A percentile compares a stretch with the other conserved stretches of the same genome.
Conservation (phyloP, 1,140 invertebrate species). For the Drosophila murphyi region DNA sequence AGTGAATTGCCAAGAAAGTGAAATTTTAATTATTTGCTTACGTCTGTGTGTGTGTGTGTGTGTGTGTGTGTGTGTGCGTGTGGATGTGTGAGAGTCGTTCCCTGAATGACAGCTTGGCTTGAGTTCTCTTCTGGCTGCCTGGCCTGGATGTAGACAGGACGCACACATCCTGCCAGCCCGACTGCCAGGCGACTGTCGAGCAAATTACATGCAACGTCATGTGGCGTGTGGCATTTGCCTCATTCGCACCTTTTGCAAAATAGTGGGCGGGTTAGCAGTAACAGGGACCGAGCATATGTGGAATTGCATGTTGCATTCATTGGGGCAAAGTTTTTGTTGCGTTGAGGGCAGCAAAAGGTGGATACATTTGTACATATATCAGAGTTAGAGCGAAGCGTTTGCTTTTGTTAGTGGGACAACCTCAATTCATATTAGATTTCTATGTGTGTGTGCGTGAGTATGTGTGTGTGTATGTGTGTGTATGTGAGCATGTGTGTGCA, state of each 20-base stretch:
- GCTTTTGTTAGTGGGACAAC: conserved; percentile 82
- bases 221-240: conserved; percentile 76
- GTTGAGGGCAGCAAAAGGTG: conserved; percentile 63
- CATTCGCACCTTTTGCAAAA: conserved; percentile 68
- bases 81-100: too few species aligned
- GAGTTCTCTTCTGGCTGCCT: conserved; percentile 39
- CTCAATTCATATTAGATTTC: conserved; percentile 83
- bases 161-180: conserved; percentile 62
- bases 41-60: conserved; percentile 24
- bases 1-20: conserved; percentile 82
- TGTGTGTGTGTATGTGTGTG: conserved; percentile 43
- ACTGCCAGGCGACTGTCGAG: conserved; percentile 54
- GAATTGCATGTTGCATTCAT: conserved; percentile 66
- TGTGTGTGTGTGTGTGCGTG: conserved; percentile 20
- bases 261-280: not conserved
- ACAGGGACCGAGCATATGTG: not conserved
- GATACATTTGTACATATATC: conserved; percentile 59
- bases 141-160: conserved; percentile 76
- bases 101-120: conserved; percentile 70
- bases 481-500: conserved; percentile 24
- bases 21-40: conserved; percentile 82
- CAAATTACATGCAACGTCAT: conserved; percentile 83
- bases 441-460: conserved; percentile 18
- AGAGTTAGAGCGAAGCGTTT: conserved; percentile 67
- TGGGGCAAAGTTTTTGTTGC: conserved; percentile 66